phyloP scores from a whole-genome alignment of 2,113 vertebrate genomes.

The Caloenas nicobarica region DNA sequence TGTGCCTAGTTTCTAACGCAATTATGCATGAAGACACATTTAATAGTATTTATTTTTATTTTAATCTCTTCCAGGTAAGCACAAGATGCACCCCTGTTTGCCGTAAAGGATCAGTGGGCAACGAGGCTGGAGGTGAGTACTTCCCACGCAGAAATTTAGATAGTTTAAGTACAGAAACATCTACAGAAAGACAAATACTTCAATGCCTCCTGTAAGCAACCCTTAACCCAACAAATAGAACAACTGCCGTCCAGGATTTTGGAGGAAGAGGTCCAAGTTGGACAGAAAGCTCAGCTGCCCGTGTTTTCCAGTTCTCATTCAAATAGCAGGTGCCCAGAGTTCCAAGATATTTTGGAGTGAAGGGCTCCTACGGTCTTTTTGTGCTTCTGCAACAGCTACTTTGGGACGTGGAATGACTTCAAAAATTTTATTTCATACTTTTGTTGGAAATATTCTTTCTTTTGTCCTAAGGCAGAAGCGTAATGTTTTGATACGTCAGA shows the following conservation, averaged over 20 bases:
- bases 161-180: neutral
- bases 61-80: neutral
- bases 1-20: accelerated
- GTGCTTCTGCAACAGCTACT: neutral
- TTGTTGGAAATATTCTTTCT: neutral
- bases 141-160: neutral
- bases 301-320: neutral
- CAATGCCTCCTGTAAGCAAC: neutral
- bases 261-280: neutral
- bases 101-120: neutral
- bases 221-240: neutral
- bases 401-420: neutral
- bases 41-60: neutral
- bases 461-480: neutral
- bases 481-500: neutral
- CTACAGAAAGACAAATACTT: neutral
- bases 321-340: neutral
- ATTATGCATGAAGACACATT: neutral
- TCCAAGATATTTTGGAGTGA: neutral
- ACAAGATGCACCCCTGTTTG: neutral
- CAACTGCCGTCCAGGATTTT: neutral
- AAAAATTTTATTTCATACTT: neutral
- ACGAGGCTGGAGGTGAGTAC: neutral
- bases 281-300: neutral
- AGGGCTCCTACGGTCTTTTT: neutral